These are phyloP conservation scores for Rhaphigaster nebulosa DNA, from an alignment of 2,888 invertebrate genomes.

Conservation along the genomic window DNA sequence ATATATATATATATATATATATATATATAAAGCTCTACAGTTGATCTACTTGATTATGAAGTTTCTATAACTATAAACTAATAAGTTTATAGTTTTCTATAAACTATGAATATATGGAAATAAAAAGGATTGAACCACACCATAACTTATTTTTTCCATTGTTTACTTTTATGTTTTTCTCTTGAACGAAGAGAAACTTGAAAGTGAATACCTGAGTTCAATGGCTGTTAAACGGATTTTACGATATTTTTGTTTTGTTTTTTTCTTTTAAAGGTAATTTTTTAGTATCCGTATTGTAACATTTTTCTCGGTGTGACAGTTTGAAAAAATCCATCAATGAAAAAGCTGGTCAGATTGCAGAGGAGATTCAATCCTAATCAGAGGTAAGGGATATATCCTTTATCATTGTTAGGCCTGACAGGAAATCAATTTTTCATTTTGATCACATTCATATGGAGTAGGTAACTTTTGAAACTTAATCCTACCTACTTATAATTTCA, in stretches of 20 bases:
- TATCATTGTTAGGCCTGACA: background rate
- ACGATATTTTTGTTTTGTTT: no score
- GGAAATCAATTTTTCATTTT: background rate
- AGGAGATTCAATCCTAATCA: background rate
- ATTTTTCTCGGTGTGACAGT: background rate
- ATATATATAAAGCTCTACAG: no score
- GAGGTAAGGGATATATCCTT: background rate
- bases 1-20: no score
- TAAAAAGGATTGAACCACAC: no score
- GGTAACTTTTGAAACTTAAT: no score
- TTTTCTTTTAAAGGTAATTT: background rate
- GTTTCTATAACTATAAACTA: no score
- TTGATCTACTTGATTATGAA: no score
- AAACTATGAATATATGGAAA: no score
- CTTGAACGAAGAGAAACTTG: background rate
- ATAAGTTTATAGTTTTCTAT: no score
- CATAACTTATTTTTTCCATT: background rate
- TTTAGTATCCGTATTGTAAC: background rate
- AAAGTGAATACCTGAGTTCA: background rate
- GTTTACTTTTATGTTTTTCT: background rate
- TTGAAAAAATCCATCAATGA: background rate
- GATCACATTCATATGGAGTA: no score
- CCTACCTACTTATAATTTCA: no score
- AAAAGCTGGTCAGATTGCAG: background rate
- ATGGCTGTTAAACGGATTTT: no score